These are phyloP conservation scores for Polylopha cassiicola DNA, from an alignment of 2,888 invertebrate species.

Conservation along the genomic window DNA sequence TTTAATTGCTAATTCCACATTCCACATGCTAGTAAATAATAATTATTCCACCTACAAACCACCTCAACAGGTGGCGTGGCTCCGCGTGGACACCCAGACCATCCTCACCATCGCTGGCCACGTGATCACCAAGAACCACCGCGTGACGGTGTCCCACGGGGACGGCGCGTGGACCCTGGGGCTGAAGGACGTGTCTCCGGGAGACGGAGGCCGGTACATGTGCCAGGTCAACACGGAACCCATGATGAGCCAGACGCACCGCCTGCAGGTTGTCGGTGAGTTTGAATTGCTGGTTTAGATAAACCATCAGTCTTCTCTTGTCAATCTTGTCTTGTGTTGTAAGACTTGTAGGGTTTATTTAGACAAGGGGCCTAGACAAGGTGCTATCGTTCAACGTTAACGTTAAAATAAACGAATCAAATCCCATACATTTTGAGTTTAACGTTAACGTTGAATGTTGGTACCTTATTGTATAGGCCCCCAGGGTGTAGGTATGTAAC, in stretches of 20 bases:
- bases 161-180: slow-evolving; percentile 90
- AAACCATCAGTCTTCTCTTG: too few species aligned
- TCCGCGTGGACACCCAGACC: slow-evolving; percentile 92
- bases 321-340: neutral
- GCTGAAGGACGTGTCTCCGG: slow-evolving; percentile 86
- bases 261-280: slow-evolving; percentile 66
- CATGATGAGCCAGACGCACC: slow-evolving; percentile 71
- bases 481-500: too few species aligned
- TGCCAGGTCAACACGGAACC: slow-evolving; percentile 77
- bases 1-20: too few species aligned
- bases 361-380: too few species aligned
- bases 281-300: too few species aligned
- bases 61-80: slow-evolving; percentile 88
- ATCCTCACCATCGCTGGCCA: slow-evolving; percentile 92
- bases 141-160: slow-evolving; percentile 87
- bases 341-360: neutral
- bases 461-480: too few species aligned
- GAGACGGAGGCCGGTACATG: slow-evolving; percentile 91
- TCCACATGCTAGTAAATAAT: too few species aligned
- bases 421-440: too few species aligned
- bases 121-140: slow-evolving; percentile 93
- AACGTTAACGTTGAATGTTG: too few species aligned
- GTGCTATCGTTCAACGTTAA: too few species aligned
- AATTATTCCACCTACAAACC: too few species aligned
- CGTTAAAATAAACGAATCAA: too few species aligned